phyloP scores from a whole-genome alignment of 1,140 invertebrate genomes.

The Kradibia gibbosae region DNA sequence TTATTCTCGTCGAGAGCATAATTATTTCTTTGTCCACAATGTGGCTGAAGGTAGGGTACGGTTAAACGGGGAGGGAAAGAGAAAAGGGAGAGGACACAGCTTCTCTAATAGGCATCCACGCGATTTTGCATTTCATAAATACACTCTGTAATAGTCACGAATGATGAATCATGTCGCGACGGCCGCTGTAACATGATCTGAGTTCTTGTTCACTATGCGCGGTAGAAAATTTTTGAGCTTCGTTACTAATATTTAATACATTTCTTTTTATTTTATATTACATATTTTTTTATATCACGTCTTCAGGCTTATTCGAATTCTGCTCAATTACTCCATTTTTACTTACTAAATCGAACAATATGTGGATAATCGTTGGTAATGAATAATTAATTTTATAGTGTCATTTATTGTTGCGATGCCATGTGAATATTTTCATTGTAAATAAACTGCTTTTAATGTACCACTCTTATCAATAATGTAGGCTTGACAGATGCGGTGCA shows the following conservation, averaged over 20 bases:
- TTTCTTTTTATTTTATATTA: neutral
- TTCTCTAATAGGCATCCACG: constrained; percentile 29
- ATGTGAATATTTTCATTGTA: neutral
- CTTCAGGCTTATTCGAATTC: neutral
- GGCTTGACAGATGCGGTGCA: no score
- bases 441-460: neutral
- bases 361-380: neutral
- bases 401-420: neutral
- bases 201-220: neutral
- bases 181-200: neutral
- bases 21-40: constrained; percentile 26
- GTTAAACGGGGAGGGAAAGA: neutral
- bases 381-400: neutral
- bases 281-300: neutral
- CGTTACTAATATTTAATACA: neutral
- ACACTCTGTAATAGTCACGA: constrained; percentile 24
- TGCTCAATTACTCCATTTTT: neutral
- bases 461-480: no score
- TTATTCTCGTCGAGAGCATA: constrained; percentile 31
- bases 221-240: neutral
- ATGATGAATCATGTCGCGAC: constrained; percentile 27
- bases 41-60: no score
- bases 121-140: constrained; percentile 45
- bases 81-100: neutral
- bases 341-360: neutral